These are phyloP conservation scores for Chunga burmeisteri DNA, from an alignment of 2,113 vertebrate genomes.

Conservation along the genomic window DNA sequence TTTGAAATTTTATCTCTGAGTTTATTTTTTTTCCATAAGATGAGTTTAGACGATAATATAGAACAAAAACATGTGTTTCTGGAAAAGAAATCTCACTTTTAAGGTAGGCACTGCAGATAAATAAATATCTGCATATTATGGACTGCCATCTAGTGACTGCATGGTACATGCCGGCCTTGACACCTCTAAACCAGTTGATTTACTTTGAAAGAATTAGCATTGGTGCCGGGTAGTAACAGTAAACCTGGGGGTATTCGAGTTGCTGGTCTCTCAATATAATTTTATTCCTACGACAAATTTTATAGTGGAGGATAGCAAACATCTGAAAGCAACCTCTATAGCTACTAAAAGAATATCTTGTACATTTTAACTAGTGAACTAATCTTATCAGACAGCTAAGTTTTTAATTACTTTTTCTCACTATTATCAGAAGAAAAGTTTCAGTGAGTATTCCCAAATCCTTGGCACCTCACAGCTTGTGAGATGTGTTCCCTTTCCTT, in stretches of 20 bases:
- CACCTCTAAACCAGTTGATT: background rate
- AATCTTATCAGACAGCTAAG: background rate
- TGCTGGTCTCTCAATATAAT: background rate
- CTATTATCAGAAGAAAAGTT: background rate
- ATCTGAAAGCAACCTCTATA: background rate
- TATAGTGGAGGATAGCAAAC: background rate
- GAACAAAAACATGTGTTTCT: background rate
- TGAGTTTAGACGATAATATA: background rate
- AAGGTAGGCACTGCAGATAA: background rate
- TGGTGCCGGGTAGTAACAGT: background rate
- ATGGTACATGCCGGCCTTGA: background rate
- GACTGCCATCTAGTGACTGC: slow-evolving; percentile 71
- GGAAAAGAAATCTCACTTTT: background rate
- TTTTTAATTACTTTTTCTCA: background rate
- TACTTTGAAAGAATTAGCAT: background rate
- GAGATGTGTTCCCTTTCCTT: background rate
- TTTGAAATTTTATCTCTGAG: background rate
- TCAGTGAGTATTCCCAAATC: background rate
- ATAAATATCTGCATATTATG: background rate
- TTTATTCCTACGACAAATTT: background rate
- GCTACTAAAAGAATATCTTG: background rate
- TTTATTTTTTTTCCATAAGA: background rate
- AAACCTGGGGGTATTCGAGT: rapidly evolving
- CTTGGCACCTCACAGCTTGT: background rate
- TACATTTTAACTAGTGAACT: background rate